Evolutionary conservation across 2,797 vertebrate genomes (phyloP).

Genomic region (Chloroceryle amazona): DNA sequence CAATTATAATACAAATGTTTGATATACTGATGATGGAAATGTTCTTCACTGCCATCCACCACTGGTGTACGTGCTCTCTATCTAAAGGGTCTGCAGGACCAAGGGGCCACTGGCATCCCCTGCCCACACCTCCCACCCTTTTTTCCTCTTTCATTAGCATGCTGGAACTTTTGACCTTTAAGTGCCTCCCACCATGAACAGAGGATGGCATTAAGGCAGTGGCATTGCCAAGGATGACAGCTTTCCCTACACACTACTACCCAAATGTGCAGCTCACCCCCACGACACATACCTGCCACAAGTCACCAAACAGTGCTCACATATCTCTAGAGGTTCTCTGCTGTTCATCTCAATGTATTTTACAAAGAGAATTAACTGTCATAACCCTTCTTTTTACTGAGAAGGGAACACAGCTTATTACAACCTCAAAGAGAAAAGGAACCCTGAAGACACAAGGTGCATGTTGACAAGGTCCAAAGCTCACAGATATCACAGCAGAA

Average conservation of each 20-base stretch:
- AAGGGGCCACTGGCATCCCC: not conserved
- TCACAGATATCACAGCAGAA: not conserved
- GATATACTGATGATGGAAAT: not conserved
- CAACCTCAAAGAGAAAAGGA: not conserved
- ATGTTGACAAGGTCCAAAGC: not conserved
- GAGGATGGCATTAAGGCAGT: fast-evolving
- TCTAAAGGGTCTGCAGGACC: not conserved
- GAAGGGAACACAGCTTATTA: not conserved
- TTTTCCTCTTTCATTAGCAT: not conserved
- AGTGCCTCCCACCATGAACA: not conserved
- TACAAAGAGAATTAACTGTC: not conserved
- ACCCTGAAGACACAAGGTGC: not conserved
- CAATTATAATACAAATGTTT: not conserved
- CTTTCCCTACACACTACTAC: fast-evolving
- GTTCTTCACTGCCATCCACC: not conserved
- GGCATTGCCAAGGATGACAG: not conserved
- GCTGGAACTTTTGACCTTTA: not conserved
- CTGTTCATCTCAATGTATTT: not conserved
- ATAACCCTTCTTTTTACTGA: not conserved
- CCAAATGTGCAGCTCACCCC: not conserved
- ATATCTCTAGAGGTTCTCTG: not conserved
- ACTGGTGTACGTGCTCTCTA: fast-evolving
- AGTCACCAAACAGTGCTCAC: fast-evolving
- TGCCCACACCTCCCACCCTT: not conserved
- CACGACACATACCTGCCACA: not conserved